These are phyloP conservation scores for Drosophila sturtevanti DNA, from an alignment of 1,140 invertebrate species.

Conservation along the genomic window DNA sequence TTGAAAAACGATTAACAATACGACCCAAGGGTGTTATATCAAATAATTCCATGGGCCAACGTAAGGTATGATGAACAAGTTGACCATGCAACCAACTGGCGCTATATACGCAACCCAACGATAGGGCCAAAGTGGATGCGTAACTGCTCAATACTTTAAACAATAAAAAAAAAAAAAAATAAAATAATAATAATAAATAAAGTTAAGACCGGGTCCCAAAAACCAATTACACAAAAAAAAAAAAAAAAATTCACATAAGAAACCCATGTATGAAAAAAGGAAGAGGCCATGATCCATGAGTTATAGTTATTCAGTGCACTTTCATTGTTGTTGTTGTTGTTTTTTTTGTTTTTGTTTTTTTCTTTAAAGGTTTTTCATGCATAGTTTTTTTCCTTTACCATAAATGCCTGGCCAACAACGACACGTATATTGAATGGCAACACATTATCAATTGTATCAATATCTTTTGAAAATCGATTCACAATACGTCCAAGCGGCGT, in stretches of 20 bases:
- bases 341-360: not conserved
- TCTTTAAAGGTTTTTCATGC: too few species aligned
- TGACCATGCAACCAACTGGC: slow-evolving; percentile 84
- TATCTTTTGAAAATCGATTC: slow-evolving; percentile 90
- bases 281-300: slow-evolving; percentile 1
- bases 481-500: slow-evolving; percentile 90
- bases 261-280: not conserved
- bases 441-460: slow-evolving; percentile 87
- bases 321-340: not conserved
- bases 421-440: slow-evolving; percentile 82
- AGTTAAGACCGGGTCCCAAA: too few species aligned
- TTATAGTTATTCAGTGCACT: slow-evolving; percentile 1
- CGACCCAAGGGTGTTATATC: slow-evolving; percentile 90
- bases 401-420: slow-evolving; percentile 71
- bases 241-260: too few species aligned
- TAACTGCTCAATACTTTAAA: slow-evolving; percentile 75
- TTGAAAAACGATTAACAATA: slow-evolving; percentile 89
- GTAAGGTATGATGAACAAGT: slow-evolving; percentile 86
- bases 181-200: too few species aligned
- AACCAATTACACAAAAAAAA: slow-evolving; percentile 13
- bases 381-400: slow-evolving; percentile 77
- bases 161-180: slow-evolving; percentile 12
- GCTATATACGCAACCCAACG: slow-evolving; percentile 80
- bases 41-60: slow-evolving; percentile 89
- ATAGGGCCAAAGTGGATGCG: slow-evolving; percentile 70